Evolutionary conservation across 2,797 vertebrate species (phyloP).

Genomic region (Alfaro cultratus): DNA sequence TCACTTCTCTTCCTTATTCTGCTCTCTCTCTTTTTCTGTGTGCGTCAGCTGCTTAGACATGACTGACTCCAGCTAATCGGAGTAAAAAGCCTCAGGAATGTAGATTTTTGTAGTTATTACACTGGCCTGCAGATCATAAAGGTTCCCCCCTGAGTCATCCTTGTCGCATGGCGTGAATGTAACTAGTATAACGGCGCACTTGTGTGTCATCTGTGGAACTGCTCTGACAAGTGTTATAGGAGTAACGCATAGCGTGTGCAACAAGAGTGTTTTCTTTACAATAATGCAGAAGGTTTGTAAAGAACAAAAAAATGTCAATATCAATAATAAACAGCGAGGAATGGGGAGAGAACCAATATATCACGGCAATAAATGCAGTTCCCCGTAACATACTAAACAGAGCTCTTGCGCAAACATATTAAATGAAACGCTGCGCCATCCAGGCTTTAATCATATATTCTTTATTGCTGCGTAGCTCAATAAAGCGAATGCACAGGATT

Average conservation of each 20-base stretch:
- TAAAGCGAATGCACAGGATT: conserved; percentile 5
- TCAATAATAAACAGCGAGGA: conserved; percentile 1
- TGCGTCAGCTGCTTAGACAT: conserved; percentile 36
- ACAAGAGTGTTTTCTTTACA: conserved; percentile 20
- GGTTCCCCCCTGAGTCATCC: conserved; percentile 15
- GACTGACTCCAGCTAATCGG: conserved; percentile 49
- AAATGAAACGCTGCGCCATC: conserved; percentile 17
- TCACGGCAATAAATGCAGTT: conserved; percentile 13
- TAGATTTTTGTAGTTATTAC: conserved; percentile 41
- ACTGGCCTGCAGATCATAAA: conserved; percentile 33
- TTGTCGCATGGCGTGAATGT: conserved; percentile 18
- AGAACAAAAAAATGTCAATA: not conserved
- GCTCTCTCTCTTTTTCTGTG: not conserved
- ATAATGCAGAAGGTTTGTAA: not conserved
- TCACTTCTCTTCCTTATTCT: conserved; percentile 29
- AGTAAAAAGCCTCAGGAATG: conserved; percentile 45
- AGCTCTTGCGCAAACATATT: conserved; percentile 4
- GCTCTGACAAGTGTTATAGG: conserved; percentile 10
- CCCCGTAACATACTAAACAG: conserved; percentile 17
- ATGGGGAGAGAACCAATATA: conserved; percentile 10
- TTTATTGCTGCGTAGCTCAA: not conserved
- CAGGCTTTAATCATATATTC: conserved; percentile 28
- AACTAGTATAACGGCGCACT: conserved; percentile 12
- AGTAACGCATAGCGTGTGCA: conserved; percentile 6
- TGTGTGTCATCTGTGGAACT: conserved; percentile 20